These are phyloP conservation scores for Chromoteleia sp. DNA, from an alignment of 2,888 invertebrate genomes.

Conservation along the genomic window DNA sequence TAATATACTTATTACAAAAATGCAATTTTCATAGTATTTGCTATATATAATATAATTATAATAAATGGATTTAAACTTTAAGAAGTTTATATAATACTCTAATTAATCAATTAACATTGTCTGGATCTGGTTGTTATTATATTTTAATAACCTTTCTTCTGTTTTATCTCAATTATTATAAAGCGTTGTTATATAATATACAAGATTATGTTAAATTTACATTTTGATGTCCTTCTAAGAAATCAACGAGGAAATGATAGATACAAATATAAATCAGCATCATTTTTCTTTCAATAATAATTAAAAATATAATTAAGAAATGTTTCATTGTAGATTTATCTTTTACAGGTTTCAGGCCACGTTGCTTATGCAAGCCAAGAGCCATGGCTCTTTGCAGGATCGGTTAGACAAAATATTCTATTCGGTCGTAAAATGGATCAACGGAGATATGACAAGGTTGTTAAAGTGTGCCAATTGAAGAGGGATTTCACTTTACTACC, in stretches of 20 bases:
- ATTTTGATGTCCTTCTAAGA: not conserved
- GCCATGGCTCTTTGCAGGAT: conserved; percentile 94
- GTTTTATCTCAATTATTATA: not conserved
- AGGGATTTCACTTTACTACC: conserved; percentile 91
- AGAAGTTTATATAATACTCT: no score
- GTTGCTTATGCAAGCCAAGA: conserved; percentile 94
- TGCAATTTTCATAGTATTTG: no score
- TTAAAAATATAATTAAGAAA: not conserved
- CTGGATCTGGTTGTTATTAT: no score
- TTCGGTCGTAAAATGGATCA: conserved; percentile 93
- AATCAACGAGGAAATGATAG: not conserved
- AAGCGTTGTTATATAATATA: not conserved
- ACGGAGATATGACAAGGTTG: conserved; percentile 88
- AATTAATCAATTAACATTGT: no score
- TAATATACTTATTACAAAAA: no score
- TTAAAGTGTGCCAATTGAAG: conserved; percentile 90
- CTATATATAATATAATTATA: no score
- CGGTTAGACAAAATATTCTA: conserved; percentile 95
- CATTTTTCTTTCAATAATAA: not conserved
- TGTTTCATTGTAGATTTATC: no score
- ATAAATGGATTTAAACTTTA: no score
- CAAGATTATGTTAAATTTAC: not conserved
- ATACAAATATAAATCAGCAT: not conserved
- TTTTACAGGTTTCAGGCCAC: conserved; percentile 87
- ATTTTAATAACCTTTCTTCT: no score